phyloP scores from a whole-genome alignment of 1,140 invertebrate species.

The Euschistus heros region DNA sequence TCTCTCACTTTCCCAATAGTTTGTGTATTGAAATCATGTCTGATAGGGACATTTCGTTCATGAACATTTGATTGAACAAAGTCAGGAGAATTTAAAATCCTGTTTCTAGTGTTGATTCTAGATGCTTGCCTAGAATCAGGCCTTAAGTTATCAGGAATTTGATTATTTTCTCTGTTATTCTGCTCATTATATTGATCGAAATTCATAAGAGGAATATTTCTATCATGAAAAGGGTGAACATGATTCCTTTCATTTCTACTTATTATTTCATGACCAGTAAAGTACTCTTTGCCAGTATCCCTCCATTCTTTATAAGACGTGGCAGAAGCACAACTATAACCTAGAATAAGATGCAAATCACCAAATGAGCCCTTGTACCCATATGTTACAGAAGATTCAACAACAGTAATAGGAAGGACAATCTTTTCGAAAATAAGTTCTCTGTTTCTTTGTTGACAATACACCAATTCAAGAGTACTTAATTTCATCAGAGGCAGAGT shows the following conservation, averaged over 20 bases:
- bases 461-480: not conserved
- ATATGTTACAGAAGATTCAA: not conserved
- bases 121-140: too few relatives aligned
- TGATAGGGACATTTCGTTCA: too few relatives aligned
- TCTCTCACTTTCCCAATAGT: too few relatives aligned
- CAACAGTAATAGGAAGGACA: constrained; percentile 1
- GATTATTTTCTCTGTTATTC: too few relatives aligned
- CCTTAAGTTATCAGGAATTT: too few relatives aligned
- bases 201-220: too few relatives aligned
- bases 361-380: not conserved
- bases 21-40: too few relatives aligned
- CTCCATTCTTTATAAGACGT: constrained; percentile 1
- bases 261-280: not conserved
- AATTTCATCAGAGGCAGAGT: constrained; percentile 8
- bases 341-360: constrained; percentile 2
- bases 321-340: constrained; percentile 1
- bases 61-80: too few relatives aligned
- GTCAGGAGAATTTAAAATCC: too few relatives aligned
- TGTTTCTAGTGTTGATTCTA: too few relatives aligned
- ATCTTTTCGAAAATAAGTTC: constrained; percentile 6
- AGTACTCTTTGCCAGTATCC: not conserved
- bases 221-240: not conserved
- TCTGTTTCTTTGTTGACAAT: not conserved
- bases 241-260: not conserved
- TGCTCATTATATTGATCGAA: too few relatives aligned